Base-by-base conservation (phyloP, 2,888 invertebrate genomes). In the Synanthedon myopaeformis region DNA sequence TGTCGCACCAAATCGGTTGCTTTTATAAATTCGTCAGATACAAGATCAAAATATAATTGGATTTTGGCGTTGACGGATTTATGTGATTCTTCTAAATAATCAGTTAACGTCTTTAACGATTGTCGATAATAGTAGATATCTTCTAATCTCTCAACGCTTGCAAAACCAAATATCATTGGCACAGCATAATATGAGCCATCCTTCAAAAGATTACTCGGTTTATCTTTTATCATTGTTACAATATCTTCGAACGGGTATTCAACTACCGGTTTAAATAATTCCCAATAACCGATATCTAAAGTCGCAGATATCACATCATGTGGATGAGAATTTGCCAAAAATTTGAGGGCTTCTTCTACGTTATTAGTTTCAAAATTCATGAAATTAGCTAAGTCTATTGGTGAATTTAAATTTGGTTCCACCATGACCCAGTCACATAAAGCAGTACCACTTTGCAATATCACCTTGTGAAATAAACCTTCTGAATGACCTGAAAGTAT, bases 381-480 rank as follows among this genome's bases (percentile, higher is more conserved):
- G 48, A 58, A 55, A 23, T 68, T 56, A 6, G 79, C 74, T 41
- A 80, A 56, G 55, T 61, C 65, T 1, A 75, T 53, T 17, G 74
- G 65, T 42, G 62, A 65, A 11, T 58, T 55, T 56, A 57, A 64
- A 50, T 72, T 66, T 4, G 72, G 65, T 55, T 69, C 64, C 3
- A 52, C 52, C 5, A 70, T 53, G 3, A 68, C 60, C 5, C 66
- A 65, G 4, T 63, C 57, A 10, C 64, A 61, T 23, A 71, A 52
- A 14, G 70, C 59, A 13, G 65, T 69, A 1, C 75, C 77, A 56
- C 75, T 77, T 57, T 79, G 70, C 12, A 76, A 49, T 8, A 79
- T 76, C 17, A 64, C 69, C 56, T 69, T 67, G 48, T 70, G 62
- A 54, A 67, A 80, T 3, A 74, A 35, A 17, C 58, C 66, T 53